Percentiles rank a stretch among this genome's conserved stretches.
phyloP scores from a whole-genome alignment of 1,140 invertebrate species.

The Hetaerina americana region DNA sequence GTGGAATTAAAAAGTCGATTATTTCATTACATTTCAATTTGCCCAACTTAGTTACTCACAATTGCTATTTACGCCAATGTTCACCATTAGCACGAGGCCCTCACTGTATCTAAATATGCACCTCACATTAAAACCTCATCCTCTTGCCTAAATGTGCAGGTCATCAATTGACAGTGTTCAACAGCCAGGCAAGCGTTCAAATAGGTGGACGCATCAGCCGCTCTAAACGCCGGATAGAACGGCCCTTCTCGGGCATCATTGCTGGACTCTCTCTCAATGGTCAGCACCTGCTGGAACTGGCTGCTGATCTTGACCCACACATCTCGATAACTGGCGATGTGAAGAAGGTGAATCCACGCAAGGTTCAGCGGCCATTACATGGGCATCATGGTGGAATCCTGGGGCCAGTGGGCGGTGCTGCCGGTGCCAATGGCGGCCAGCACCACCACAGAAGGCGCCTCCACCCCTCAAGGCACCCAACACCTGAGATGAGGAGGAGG shows the following conservation, averaged over 20 bases:
- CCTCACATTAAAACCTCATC: too few species aligned
- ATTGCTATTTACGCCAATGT: too few species aligned
- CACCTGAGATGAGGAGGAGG: background rate
- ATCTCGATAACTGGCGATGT: constrained; percentile 44
- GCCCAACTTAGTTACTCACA: too few species aligned
- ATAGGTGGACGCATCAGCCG: constrained; percentile 74
- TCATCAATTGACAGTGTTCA: constrained; percentile 78
- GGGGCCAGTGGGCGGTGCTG: background rate
- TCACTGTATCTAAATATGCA: too few species aligned
- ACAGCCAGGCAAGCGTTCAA: constrained; percentile 78
- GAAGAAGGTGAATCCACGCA: constrained; percentile 24
- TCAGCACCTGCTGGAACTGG: constrained; percentile 67
- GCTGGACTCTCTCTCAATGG: constrained; percentile 82
- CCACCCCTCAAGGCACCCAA: background rate
- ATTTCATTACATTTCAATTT: too few species aligned
- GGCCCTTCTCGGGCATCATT: constrained; percentile 72
- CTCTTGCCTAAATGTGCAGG: too few species aligned
- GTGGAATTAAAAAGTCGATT: too few species aligned
- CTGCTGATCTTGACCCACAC: constrained; percentile 61
- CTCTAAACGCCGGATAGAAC: constrained; percentile 50
- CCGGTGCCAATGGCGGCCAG: too few species aligned
- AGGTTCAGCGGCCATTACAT: constrained; percentile 16
- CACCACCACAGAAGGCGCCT: background rate
- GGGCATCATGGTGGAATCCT: too few species aligned
- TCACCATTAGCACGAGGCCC: too few species aligned